Evolutionary conservation across 2,888 invertebrate genomes (phyloP), one percentile per base, ranked within the genome.

Genomic region (Tachina lurida): DNA sequence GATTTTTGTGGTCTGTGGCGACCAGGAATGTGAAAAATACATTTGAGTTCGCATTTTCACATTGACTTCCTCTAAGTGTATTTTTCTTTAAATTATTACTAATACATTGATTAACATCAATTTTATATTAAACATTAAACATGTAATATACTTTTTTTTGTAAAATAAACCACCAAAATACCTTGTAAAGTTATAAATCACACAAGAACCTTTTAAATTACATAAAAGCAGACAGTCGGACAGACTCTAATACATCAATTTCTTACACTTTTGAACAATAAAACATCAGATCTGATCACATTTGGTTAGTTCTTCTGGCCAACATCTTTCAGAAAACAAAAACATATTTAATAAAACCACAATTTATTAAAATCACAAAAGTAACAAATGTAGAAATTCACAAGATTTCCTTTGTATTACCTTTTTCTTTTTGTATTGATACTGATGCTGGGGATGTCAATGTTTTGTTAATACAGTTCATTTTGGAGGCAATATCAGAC

Each of bases 31-130:
- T 31, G 31, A 0, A 31, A 7, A 7, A 31, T 31, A 31, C 5
- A 15, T 13, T n/a, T 49, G 12, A 10, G 4, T 12, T 62, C 17
- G 31, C 3, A 17, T 41, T 62, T 9, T 65, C 7, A 19, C 22
- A 17, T 19, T 60, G 3, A 9, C 22, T 80, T 84, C 76, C 58
- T 67, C 12, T 63, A 70, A 3, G 77, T 85, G 85, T 70, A 54
- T 10, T 13, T 39, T 10, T 10, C 15, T 13, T 65, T 60, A 52
- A 73, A 62, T 84, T 78, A 47, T 63, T 17, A 63, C 74, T 82
- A 78, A 74, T 39, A 65, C 85, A 85, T 82, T 82, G 85, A 85
- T 85, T 82, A 85, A 31, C 74, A 85, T 82, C 82, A 82, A 82
- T 85, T 85, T 85, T 65, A 65, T 84, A 76, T 65, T 76, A 71